Conservation (phyloP, 2,797 vertebrate species). For the Typhlichthys eigenmanni region DNA sequence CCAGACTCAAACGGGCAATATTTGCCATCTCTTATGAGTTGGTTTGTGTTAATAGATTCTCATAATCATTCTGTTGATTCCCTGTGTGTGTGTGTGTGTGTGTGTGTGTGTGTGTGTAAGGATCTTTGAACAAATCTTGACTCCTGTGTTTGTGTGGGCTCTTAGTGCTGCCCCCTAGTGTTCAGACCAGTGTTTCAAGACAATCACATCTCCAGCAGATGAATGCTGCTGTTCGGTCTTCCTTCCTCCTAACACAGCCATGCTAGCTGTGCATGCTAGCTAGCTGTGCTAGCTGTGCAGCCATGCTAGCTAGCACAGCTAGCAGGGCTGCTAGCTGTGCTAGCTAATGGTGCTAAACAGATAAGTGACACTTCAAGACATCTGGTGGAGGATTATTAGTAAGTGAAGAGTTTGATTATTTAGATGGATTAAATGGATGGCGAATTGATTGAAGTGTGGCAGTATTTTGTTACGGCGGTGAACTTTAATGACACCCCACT, state of each 20-base stretch:
- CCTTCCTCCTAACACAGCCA: conserved; percentile 17
- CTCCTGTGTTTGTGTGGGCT: conserved; percentile 45
- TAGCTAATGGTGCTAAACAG: neutral
- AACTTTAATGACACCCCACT: conserved; percentile 23
- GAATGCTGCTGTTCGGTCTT: conserved; percentile 32
- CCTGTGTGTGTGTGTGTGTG: conserved; percentile 36
- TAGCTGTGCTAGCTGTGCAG: conserved; percentile 1
- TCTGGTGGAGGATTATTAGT: conserved; percentile 1
- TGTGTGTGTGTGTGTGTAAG: conserved; percentile 21
- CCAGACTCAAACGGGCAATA: conserved; percentile 85
- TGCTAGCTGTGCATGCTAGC: neutral
- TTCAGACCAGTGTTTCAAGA: neutral
- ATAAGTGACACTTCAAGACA: neutral
- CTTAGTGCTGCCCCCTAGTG: conserved; percentile 35
- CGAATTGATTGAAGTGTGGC: conserved; percentile 25
- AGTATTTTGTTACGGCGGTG: conserved; percentile 22
- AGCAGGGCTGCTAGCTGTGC: no score
- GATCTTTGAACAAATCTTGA: neutral
- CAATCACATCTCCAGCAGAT: neutral
- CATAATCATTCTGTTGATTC: conserved; percentile 67
- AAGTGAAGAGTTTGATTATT: no score
- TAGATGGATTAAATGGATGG: neutral
- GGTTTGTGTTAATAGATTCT: conserved; percentile 43
- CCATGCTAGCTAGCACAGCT: neutral
- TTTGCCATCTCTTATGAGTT: conserved; percentile 74